Evolutionary conservation across 2,797 vertebrate species (phyloP).

Genomic region (Galagoides demidoff): DNA sequence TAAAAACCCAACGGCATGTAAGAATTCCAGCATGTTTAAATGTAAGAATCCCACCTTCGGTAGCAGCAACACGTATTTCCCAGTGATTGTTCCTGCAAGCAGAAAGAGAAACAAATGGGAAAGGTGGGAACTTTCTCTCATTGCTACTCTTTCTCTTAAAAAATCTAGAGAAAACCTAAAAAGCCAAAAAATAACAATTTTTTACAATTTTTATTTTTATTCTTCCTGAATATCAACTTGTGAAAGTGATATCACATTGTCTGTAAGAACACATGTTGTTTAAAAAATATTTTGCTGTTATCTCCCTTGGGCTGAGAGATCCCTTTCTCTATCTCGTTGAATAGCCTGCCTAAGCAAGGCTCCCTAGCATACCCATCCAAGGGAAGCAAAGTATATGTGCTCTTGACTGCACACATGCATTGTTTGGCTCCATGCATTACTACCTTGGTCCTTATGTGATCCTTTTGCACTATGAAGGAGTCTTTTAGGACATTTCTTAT

Average conservation of each 20-base stretch:
- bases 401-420: not conserved
- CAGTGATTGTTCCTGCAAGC: not conserved
- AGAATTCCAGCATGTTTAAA: not conserved
- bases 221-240: not conserved
- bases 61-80: not conserved
- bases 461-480: not conserved
- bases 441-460: not conserved
- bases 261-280: not conserved
- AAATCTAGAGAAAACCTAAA: not conserved
- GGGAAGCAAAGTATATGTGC: slow-evolving; percentile 24
- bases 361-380: not conserved
- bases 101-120: not conserved
- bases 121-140: not conserved
- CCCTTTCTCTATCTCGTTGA: not conserved
- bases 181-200: not conserved
- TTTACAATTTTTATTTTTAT: not conserved
- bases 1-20: slow-evolving; percentile 44
- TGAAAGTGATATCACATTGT: not conserved
- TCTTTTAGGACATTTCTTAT: not conserved
- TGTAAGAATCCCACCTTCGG: not conserved
- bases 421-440: not conserved
- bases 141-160: slow-evolving; percentile 5
- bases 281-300: not conserved
- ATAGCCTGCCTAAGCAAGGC: not conserved
- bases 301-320: not conserved